Conservation (phyloP, 1,140 invertebrate genomes). For the Carposina sasakii region DNA sequence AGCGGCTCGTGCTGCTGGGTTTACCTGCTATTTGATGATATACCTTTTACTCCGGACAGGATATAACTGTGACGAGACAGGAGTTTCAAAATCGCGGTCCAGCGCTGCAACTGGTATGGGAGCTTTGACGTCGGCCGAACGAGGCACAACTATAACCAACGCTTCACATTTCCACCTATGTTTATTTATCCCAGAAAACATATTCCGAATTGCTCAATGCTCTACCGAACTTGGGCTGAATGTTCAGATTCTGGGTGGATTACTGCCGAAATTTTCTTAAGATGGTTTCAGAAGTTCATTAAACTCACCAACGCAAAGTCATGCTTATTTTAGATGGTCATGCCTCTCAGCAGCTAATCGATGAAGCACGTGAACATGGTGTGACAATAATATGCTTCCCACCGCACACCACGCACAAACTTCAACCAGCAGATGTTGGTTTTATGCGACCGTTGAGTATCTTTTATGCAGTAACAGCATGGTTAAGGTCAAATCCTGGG, state of each 20-base stretch:
- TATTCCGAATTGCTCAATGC: slow-evolving; percentile 25
- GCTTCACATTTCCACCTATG: slow-evolving; percentile 46
- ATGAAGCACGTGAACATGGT: slow-evolving; percentile 25
- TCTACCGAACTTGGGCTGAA: slow-evolving; percentile 30
- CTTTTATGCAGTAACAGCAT: slow-evolving; percentile 35
- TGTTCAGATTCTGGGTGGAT: slow-evolving; percentile 35
- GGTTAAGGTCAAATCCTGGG: slow-evolving; percentile 36
- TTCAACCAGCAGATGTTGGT: slow-evolving; percentile 52
- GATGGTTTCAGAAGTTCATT: slow-evolving; percentile 42
- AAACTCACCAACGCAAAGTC: slow-evolving; percentile 28
- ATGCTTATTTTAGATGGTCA: slow-evolving; percentile 44
- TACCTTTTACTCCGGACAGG: slow-evolving; percentile 28
- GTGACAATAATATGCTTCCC: slow-evolving; percentile 49
- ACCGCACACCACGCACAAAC: slow-evolving; percentile 47
- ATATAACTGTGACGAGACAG: slow-evolving; percentile 59
- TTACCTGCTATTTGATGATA: too few relatives aligned
- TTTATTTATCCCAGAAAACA: slow-evolving; percentile 42
- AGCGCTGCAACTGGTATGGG: slow-evolving; percentile 45
- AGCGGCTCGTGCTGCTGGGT: slow-evolving; percentile 7
- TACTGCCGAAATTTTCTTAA: slow-evolving; percentile 30
- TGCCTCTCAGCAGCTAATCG: slow-evolving; percentile 31
- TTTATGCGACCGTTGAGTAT: slow-evolving; percentile 47
- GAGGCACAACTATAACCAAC: slow-evolving; percentile 42
- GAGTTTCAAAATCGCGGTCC: slow-evolving; percentile 43
- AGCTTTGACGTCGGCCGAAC: slow-evolving; percentile 38